These are phyloP conservation scores for Acanthosepion esculentum DNA, from an alignment of 2,888 invertebrate genomes.

Conservation along the genomic window DNA sequence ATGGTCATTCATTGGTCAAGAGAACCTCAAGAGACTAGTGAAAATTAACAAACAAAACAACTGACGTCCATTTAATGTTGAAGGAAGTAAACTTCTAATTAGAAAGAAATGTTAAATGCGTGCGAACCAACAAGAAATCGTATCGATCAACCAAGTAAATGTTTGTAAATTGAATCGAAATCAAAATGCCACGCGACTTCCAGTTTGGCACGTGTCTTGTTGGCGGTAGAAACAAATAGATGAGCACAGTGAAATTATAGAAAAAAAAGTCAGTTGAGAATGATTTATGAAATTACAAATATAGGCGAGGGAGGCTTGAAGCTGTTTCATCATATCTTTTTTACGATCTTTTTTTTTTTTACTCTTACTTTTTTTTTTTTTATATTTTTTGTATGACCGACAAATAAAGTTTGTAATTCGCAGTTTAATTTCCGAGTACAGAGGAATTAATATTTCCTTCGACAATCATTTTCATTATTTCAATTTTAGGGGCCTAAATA, in stretches of 20 bases:
- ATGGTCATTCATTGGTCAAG: too few species aligned
- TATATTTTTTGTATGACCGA: background rate
- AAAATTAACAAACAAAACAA: too few species aligned
- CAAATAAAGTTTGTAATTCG: background rate
- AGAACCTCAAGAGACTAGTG: too few species aligned
- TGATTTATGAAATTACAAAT: background rate
- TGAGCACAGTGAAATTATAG: background rate
- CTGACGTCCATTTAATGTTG: too few species aligned
- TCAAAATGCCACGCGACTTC: constrained; percentile 15
- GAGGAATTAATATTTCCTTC: too few species aligned
- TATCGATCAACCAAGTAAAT: background rate
- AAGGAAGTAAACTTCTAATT: background rate
- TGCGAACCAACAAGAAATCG: background rate
- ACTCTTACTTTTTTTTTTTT: too few species aligned
- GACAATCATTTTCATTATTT: background rate
- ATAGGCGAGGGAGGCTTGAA: background rate
- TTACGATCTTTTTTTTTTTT: background rate
- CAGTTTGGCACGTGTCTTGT: constrained; percentile 33
- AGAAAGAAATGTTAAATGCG: background rate
- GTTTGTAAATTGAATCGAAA: constrained; percentile 14
- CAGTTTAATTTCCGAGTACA: background rate
- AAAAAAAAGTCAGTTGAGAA: background rate
- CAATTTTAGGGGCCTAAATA: background rate
- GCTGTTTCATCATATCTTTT: background rate
- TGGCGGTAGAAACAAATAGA: constrained; percentile 14